phyloP scores from a whole-genome alignment of 2,797 vertebrate species.

The Coranthus polyacanthus region DNA sequence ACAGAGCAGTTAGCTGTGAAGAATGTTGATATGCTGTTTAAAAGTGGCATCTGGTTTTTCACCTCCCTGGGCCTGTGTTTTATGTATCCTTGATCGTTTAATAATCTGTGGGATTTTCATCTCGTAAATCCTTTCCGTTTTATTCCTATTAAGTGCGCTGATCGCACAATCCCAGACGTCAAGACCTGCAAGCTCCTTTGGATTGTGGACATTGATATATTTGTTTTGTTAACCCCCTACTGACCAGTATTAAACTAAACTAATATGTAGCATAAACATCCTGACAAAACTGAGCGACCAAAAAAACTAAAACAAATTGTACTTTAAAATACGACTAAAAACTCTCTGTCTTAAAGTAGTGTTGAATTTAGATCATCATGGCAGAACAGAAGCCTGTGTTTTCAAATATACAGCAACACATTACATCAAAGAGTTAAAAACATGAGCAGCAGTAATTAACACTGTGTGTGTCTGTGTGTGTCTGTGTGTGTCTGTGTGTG shows the following conservation, averaged over 20 bases:
- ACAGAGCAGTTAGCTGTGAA: constrained; percentile 12
- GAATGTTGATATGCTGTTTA: constrained; percentile 47
- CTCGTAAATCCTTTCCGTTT: constrained; percentile 64
- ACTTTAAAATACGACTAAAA: too few relatives aligned
- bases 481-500: constrained; percentile 22
- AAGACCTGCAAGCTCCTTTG: constrained; percentile 53
- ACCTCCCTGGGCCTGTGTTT: constrained; percentile 47
- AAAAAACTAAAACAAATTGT: too few relatives aligned
- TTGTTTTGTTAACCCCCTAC: constrained; percentile 24
- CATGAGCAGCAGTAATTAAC: constrained; percentile 20
- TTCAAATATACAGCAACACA: too few relatives aligned
- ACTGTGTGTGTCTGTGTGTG: constrained; percentile 6
- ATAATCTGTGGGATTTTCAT: constrained; percentile 61
- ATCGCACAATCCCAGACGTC: constrained; percentile 51
- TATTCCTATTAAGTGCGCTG: constrained; percentile 53
- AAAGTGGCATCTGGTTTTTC: constrained; percentile 56
- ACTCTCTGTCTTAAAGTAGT: constrained; percentile 8
- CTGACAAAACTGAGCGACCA: background rate
- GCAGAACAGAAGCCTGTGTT: too few relatives aligned
- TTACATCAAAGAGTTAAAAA: too few relatives aligned
- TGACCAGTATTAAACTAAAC: background rate
- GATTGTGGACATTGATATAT: constrained; percentile 51
- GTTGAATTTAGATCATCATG: constrained; percentile 2
- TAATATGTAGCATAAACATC: background rate
- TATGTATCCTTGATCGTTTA: constrained; percentile 51